Evolutionary conservation across 2,888 invertebrate genomes (phyloP).

Genomic region (Eumerus sabulonum): DNA sequence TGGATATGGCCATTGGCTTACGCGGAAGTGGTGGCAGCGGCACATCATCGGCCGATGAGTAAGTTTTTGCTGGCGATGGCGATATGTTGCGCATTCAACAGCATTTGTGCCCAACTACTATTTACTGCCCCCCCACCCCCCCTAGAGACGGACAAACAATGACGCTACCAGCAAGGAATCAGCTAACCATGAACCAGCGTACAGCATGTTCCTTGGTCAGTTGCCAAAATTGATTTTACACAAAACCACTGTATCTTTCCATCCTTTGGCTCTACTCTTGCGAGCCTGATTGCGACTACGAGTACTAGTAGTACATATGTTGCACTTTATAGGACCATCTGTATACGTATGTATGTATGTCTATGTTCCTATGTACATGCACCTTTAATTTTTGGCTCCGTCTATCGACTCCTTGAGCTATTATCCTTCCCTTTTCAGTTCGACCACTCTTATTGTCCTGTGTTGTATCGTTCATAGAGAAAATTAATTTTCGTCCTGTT

Average conservation of each 20-base stretch:
- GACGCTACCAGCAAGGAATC: constrained; percentile 13
- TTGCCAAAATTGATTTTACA: constrained; percentile 73
- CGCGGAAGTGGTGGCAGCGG: constrained; percentile 26
- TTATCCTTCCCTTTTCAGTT: constrained; percentile 12
- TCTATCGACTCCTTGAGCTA: constrained; percentile 49
- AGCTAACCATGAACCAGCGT: constrained; percentile 29
- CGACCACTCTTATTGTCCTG: constrained; percentile 41
- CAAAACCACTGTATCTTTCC: constrained; percentile 32
- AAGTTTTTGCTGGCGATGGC: constrained; percentile 22
- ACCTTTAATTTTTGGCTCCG: constrained; percentile 63
- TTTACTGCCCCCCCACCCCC: constrained; percentile 7
- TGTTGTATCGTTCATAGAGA: constrained; percentile 58
- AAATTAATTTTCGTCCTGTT: constrained; percentile 69
- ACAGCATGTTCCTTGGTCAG: constrained; percentile 70
- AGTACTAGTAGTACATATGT: constrained; percentile 20
- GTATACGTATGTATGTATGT: not conserved
- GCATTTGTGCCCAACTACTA: constrained; percentile 20
- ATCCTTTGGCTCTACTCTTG: too few species aligned
- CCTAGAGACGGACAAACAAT: not conserved
- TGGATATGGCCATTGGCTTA: constrained; percentile 33
- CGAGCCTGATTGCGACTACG: constrained; percentile 7
- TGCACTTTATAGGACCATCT: constrained; percentile 38
- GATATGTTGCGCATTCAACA: constrained; percentile 65
- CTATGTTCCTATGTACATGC: constrained; percentile 12
- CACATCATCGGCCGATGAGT: constrained; percentile 28